Evolutionary conservation across 2,888 invertebrate species (phyloP).

Genomic region (Clanis bilineata): DNA sequence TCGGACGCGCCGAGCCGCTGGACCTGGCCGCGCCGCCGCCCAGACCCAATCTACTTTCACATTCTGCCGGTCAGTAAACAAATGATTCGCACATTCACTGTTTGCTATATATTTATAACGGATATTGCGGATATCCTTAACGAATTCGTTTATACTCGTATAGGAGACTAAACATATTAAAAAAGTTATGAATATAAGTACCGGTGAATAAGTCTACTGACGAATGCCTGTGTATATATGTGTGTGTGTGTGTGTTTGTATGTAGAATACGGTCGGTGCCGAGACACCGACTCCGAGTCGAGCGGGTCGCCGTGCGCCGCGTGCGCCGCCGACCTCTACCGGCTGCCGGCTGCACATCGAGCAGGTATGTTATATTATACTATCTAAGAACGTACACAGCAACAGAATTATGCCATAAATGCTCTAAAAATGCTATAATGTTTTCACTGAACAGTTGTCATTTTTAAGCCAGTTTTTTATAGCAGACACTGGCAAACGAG

Average conservation of each 20-base stretch:
- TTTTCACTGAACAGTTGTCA: no score
- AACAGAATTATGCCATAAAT: no score
- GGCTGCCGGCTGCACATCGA: constrained; percentile 51
- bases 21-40: constrained; percentile 58
- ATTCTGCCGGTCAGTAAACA: constrained; percentile 38
- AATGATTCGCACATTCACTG: neutral
- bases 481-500: no score
- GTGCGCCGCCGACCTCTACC: constrained; percentile 60
- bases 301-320: constrained; percentile 72
- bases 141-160: no score
- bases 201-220: no score
- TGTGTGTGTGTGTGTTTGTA: neutral
- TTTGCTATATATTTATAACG: neutral
- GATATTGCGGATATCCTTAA: no score
- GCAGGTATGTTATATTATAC: constrained; percentile 37
- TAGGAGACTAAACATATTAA: no score
- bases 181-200: no score
- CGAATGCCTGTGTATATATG: no score
- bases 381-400: neutral
- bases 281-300: constrained; percentile 67
- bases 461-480: no score
- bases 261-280: constrained; percentile 45
- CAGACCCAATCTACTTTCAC: constrained; percentile 53
- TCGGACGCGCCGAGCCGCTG: constrained; percentile 48
- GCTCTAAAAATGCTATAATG: no score